Evolutionary conservation across 2,888 invertebrate species (phyloP).

Genomic region (Phlogophora meticulosa): DNA sequence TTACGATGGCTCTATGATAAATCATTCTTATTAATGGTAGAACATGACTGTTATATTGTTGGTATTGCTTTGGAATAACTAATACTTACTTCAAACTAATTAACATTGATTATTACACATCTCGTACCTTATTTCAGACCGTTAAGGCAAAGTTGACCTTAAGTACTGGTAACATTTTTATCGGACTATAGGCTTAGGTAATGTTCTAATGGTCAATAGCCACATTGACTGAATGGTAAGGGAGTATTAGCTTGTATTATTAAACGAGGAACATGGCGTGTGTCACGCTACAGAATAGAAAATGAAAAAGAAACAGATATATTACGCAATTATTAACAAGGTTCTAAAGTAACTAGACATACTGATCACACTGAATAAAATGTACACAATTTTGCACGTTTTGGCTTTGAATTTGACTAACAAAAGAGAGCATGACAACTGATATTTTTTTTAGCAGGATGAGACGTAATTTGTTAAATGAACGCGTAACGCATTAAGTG

Average conservation of each 20-base stretch:
- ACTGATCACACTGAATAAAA: constrained; percentile 61
- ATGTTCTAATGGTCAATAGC: constrained; percentile 67
- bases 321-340: constrained; percentile 75
- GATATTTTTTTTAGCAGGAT: constrained; percentile 64
- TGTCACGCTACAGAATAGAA: constrained; percentile 77
- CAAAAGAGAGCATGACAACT: constrained; percentile 73
- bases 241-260: constrained; percentile 56
- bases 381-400: constrained; percentile 65
- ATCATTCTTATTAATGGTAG: constrained; percentile 27
- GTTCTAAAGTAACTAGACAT: constrained; percentile 69
- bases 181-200: constrained; percentile 60
- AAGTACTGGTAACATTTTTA: constrained; percentile 67
- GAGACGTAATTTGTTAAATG: constrained; percentile 48
- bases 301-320: constrained; percentile 74
- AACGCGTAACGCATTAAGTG: constrained; percentile 31
- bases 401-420: constrained; percentile 71
- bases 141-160: constrained; percentile 65
- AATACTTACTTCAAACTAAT: constrained; percentile 57
- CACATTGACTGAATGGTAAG: constrained; percentile 63
- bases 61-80: constrained; percentile 38
- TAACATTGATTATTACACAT: constrained; percentile 55
- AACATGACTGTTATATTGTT: constrained; percentile 30
- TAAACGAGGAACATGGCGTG: constrained; percentile 74
- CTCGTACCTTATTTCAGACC: constrained; percentile 50
- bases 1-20: constrained; percentile 25